Base-by-base conservation (phyloP, 2,888 invertebrate genomes). In the Eulithis testata region DNA sequence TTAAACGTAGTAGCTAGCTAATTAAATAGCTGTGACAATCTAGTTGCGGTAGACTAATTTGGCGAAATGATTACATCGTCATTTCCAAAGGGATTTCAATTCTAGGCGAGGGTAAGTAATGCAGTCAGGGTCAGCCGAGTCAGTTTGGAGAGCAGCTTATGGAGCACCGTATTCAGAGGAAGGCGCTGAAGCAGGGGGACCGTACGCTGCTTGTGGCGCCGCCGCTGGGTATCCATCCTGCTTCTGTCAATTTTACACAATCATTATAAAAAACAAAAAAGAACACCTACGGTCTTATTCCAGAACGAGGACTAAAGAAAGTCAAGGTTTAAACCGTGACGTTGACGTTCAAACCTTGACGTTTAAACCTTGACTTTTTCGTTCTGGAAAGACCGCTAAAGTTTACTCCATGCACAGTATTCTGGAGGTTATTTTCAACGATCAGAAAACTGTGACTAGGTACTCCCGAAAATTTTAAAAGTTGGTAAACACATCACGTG, bases 101-200 rank as follows among this genome's bases (percentile, higher is more conserved):
- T 45, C 72, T 76, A 74, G 77, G 76, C 73, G 73, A 75, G 69
- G 76, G 74, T 76, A 73, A 70, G 40, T 40, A 40, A 40, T 72
- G 76, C 76, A 72, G 75, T 75, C 75, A 9, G 73, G 68, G 71
- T 71, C 71, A 77, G 79, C 72, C 70, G 76, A 74, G 75, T 66
- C 63, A 70, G 67, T 72, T 82, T 71, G 80, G 73, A 75, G 79
- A 74, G 68, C 74, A 63, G 76, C 78, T 70, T 89, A 93, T 62
- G 95, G 95, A 45, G 95, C 94, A 50, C 95, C 95, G 82, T 95
- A 95, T 80, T 94, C 94, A 72, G 94, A 94, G 31, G 94, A 94
- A 8, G 93, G 93, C 53, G 88, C 90, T 37, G 90, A 87, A 51
- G 92, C 91, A 54, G 94, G 93, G 36, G 94, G 88, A 52, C 93